Percentiles rank a stretch among this genome's conserved stretches.
Evolutionary conservation across 1,140 invertebrate genomes (phyloP).

Genomic region (Mesaphorura yosii): DNA sequence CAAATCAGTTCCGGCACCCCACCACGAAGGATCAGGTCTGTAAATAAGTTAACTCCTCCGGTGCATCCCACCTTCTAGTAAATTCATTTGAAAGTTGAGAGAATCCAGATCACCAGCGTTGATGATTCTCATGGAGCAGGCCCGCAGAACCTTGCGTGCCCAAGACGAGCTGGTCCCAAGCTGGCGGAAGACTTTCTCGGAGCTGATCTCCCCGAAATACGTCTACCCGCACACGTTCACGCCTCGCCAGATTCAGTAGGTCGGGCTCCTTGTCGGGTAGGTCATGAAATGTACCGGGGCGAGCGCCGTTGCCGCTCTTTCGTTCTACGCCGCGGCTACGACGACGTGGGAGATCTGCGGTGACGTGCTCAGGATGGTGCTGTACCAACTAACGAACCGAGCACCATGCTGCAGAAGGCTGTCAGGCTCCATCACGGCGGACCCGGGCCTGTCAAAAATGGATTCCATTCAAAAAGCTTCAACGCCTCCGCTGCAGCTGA

Average conservation of each 20-base stretch:
- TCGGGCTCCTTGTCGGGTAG: constrained; percentile 18
- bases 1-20: too few species aligned
- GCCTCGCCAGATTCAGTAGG: constrained; percentile 26
- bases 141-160: constrained; percentile 11
- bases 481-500: background rate
- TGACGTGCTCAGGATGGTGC: constrained; percentile 25
- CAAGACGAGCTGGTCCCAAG: constrained; percentile 23
- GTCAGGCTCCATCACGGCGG: background rate
- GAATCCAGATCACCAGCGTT: too few species aligned
- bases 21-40: too few species aligned
- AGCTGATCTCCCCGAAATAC: constrained; percentile 17
- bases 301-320: background rate
- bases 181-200: constrained; percentile 16
- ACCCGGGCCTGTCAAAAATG: constrained; percentile 11
- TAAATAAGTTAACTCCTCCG: too few species aligned
- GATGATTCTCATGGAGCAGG: constrained; percentile 11
- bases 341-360: constrained; percentile 28
- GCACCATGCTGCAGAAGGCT: constrained; percentile 14
- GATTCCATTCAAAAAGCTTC: constrained; percentile 2
- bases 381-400: constrained; percentile 28
- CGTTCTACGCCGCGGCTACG: too few species aligned
- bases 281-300: constrained; percentile 11
- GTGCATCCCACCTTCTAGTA: too few species aligned
- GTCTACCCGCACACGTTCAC: constrained; percentile 28
- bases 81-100: too few species aligned